Evolutionary conservation across 2,113 vertebrate genomes (phyloP).

Genomic region (Rana temporaria): DNA sequence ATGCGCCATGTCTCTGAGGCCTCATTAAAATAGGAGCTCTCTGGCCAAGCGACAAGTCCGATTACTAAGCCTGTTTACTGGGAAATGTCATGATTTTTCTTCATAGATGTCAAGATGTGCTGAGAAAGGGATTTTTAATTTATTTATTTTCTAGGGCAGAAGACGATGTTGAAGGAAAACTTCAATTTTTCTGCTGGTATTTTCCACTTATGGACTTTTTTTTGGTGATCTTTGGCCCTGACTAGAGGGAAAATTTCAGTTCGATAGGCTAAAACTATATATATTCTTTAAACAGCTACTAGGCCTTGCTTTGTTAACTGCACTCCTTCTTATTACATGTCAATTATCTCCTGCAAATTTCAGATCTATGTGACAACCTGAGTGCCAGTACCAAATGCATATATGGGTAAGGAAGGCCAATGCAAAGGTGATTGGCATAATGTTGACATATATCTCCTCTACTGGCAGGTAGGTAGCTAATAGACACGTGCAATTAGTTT

Average conservation of each 20-base stretch:
- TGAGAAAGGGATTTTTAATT: conserved; percentile 23
- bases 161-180: neutral
- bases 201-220: neutral
- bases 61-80: conserved; percentile 42
- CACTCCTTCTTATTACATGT: no score
- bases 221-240: neutral
- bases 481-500: no score
- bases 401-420: no score
- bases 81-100: conserved; percentile 32
- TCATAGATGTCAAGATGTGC: conserved; percentile 18
- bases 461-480: no score
- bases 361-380: no score
- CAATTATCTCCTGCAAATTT: no score
- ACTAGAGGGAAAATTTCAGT: neutral
- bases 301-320: no score
- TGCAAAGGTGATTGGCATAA: no score
- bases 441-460: no score
- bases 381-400: no score
- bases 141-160: neutral
- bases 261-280: no score
- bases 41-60: conserved; percentile 37
- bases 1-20: conserved; percentile 15
- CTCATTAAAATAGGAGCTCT: conserved; percentile 41
- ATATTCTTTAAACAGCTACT: no score
- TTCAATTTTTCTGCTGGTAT: neutral